Evolutionary conservation across 1,140 invertebrate species (phyloP), one percentile per base, ranked within the genome.

Genomic region (Pygmarrhopalites habei): DNA sequence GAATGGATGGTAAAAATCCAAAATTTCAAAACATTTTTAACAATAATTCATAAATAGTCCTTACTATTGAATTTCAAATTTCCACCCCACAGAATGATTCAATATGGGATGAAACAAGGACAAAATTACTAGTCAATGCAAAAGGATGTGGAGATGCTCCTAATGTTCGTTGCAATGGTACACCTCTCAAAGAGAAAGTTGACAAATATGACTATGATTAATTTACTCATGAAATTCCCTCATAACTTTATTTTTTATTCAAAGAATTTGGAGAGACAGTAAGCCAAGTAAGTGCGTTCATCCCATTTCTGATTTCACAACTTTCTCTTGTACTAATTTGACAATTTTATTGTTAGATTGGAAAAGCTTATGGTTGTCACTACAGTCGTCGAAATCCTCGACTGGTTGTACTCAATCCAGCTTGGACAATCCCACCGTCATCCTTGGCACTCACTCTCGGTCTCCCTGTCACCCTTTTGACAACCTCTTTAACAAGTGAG

Each of bases 311-410:
- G n/a, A n/a, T n/a, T n/a, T n/a, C n/a, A n/a, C n/a, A n/a, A n/a
- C n/a, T n/a, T n/a, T n/a, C n/a, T n/a, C n/a, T n/a, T n/a, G n/a
- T n/a, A n/a, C n/a, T n/a, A n/a, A n/a, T n/a, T n/a, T n/a, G n/a
- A n/a, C n/a, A n/a, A n/a, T n/a, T n/a, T n/a, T n/a, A n/a, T n/a
- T n/a, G n/a, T 35, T 35, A 77, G 80, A 73, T 75, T 83, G 71
- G 80, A 82, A 41, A 76, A 82, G 74, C 81, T 80, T 91, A 90
- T 72, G 88, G 88, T 2, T 91, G 89, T 73, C 90, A 85, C 73
- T 90, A 89, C 73, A 90, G 87, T 73, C 79, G 86, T 68, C 86
- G 86, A 3, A 84, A 89, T 75, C 87, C 87, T 5, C 83, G 89
- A 23, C 82, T 86, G 28, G 88, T 91, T 0, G 87, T 91, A 55